These are phyloP conservation scores for Hycleus cichorii DNA, from an alignment of 1,140 invertebrate species.

Conservation along the genomic window DNA sequence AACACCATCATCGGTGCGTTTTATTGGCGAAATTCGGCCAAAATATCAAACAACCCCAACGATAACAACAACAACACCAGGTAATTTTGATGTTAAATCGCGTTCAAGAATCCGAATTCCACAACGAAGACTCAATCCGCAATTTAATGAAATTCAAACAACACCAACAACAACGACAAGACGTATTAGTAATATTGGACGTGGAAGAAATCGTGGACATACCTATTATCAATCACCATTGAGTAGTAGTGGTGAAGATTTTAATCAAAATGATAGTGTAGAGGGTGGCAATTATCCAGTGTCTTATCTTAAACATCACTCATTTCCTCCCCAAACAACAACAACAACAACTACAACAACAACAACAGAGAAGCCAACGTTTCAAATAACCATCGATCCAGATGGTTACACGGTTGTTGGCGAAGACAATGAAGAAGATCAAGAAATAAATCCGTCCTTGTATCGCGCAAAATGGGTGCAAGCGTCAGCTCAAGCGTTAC, in stretches of 20 bases:
- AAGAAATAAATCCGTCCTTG: constrained; percentile 31
- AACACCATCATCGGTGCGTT: constrained; percentile 20
- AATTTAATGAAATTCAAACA: constrained; percentile 18
- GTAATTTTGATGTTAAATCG: constrained; percentile 16
- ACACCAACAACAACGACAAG: constrained; percentile 22
- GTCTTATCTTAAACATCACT: constrained; percentile 25
- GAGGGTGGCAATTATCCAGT: constrained; percentile 36
- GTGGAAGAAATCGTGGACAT: constrained; percentile 22
- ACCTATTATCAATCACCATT: constrained; percentile 28
- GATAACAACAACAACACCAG: constrained; percentile 7
- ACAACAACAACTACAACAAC: background rate
- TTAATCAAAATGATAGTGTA: constrained; percentile 24
- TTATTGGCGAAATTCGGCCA: constrained; percentile 37
- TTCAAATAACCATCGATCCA: constrained; percentile 37
- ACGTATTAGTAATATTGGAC: constrained; percentile 17
- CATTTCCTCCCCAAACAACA: no score
- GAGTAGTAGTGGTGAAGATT: constrained; percentile 5
- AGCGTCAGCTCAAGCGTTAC: background rate
- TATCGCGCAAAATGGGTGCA: constrained; percentile 22
- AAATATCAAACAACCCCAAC: constrained; percentile 26
- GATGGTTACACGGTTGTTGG: constrained; percentile 1
- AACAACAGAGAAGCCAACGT: constrained; percentile 9
- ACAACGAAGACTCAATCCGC: constrained; percentile 20
- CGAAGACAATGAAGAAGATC: constrained; percentile 29
- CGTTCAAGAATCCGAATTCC: constrained; percentile 29